phyloP scores from a whole-genome alignment of 1,140 invertebrate genomes.

The Leptopilina boulardi region DNA sequence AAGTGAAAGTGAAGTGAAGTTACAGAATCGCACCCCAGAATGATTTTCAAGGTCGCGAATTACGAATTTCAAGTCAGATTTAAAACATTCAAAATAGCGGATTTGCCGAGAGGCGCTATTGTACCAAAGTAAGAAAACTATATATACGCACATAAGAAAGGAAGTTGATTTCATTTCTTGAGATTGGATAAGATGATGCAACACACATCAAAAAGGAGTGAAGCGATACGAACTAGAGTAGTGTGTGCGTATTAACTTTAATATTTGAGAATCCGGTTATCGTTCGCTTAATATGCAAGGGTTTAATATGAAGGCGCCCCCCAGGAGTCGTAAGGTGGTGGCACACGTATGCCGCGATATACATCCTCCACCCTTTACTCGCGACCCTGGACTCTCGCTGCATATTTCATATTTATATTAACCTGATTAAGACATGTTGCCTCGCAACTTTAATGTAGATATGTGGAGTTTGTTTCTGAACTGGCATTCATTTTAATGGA shows the following conservation, averaged over 20 bases:
- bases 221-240: too few species aligned
- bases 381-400: conserved; percentile 66
- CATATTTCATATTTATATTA: conserved; percentile 78
- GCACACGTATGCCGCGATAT: conserved; percentile 56
- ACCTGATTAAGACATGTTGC: conserved; percentile 76
- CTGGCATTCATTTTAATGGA: conserved; percentile 76
- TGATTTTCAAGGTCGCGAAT: too few species aligned
- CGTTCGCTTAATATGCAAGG: conserved; percentile 65
- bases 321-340: conserved; percentile 68
- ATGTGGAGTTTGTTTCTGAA: conserved; percentile 77
- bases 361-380: conserved; percentile 64
- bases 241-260: conserved; percentile 63
- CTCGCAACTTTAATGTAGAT: conserved; percentile 73
- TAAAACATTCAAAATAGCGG: too few species aligned
- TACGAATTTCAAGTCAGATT: too few species aligned
- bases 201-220: background rate
- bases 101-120: too few species aligned
- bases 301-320: conserved; percentile 69
- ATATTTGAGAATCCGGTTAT: conserved; percentile 68
- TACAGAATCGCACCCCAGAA: too few species aligned
- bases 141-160: too few species aligned
- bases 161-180: too few species aligned
- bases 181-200: background rate
- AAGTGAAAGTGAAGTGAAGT: too few species aligned
- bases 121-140: too few species aligned